Conservation (phyloP, 2,113 vertebrate genomes). For the Theropithecus gelada region DNA sequence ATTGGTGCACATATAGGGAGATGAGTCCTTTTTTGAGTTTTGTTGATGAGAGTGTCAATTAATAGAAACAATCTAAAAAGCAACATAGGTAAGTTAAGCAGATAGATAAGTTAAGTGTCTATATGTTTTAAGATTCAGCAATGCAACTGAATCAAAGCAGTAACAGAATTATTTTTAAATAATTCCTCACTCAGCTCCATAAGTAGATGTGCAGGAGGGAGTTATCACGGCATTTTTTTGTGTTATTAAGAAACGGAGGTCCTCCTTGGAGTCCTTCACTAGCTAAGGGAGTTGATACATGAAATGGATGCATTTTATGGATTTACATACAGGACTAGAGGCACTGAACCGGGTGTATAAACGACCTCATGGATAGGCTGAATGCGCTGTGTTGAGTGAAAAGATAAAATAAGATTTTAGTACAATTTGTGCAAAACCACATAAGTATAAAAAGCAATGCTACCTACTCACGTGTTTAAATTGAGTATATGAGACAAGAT, state of each 20-base stretch:
- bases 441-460: background rate
- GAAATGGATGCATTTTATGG: background rate
- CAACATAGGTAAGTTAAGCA: background rate
- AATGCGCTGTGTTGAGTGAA: background rate
- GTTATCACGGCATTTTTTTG: background rate
- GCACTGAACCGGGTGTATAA: background rate
- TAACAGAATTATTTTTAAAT: background rate
- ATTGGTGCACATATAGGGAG: background rate
- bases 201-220: background rate
- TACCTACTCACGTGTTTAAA: background rate
- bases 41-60: background rate
- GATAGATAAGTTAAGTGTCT: background rate
- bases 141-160: too few species aligned
- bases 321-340: background rate
- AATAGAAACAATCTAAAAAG: background rate
- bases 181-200: background rate
- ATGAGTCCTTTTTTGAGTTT: background rate
- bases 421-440: background rate
- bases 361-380: background rate
- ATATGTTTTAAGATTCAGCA: background rate
- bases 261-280: background rate
- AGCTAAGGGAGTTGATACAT: background rate
- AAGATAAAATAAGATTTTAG: background rate
- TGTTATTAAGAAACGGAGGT: background rate
- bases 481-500: background rate